phyloP scores from a whole-genome alignment of 2,797 vertebrate species.

The Anguilla pacifica region DNA sequence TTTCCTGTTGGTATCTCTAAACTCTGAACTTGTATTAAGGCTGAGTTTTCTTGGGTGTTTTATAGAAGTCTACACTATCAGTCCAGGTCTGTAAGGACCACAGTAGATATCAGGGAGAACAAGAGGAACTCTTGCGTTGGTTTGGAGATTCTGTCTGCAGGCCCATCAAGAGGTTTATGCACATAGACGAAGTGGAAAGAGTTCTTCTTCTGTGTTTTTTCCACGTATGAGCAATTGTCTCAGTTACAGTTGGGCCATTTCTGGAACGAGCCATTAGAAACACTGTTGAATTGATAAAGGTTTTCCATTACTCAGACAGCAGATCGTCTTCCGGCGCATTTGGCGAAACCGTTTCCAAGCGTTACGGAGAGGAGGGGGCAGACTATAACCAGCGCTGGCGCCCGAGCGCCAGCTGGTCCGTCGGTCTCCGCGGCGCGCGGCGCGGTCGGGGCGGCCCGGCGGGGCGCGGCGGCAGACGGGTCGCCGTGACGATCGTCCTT shows the following conservation, averaged over 20 bases:
- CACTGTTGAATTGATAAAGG: slow-evolving; percentile 55
- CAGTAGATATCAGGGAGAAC: background rate
- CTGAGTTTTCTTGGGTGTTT: background rate
- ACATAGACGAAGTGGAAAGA: background rate
- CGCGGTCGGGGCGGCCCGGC: background rate
- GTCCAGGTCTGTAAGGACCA: background rate
- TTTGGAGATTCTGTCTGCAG: background rate
- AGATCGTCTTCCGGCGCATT: slow-evolving; percentile 35
- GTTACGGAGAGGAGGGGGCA: no score
- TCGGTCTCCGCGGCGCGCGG: background rate
- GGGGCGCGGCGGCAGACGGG: slow-evolving; percentile 23
- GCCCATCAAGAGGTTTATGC: background rate
- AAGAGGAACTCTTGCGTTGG: background rate
- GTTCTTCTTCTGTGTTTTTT: background rate
- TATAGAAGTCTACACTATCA: background rate
- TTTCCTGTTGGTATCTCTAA: background rate
- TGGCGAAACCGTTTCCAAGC: slow-evolving; percentile 54
- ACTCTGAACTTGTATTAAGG: background rate
- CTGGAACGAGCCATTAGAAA: slow-evolving; percentile 54
- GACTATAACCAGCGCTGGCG: background rate
- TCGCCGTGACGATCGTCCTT: background rate
- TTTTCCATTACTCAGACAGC: slow-evolving; percentile 59
- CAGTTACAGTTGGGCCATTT: slow-evolving; percentile 23
- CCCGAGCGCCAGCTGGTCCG: slow-evolving; percentile 5
- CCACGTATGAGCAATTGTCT: background rate